These are phyloP conservation scores for Hypotaenidia okinawae DNA, from an alignment of 2,797 vertebrate species.

Conservation along the genomic window DNA sequence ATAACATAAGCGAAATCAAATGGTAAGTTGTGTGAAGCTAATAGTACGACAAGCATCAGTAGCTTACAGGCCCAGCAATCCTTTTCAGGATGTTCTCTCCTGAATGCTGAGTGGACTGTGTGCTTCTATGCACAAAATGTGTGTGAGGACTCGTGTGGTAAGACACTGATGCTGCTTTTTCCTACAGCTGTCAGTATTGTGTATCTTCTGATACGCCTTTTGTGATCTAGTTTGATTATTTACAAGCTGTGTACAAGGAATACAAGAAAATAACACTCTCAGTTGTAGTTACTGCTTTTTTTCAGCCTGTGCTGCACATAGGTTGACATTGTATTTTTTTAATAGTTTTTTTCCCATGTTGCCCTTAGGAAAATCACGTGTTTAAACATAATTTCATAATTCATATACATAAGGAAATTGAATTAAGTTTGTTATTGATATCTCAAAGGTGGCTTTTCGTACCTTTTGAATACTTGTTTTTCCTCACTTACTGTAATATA, in stretches of 20 bases:
- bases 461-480: not conserved
- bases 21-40: not conserved
- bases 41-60: not conserved
- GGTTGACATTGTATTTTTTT: not conserved
- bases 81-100: not conserved
- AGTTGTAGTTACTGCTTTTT: not conserved
- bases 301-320: not conserved
- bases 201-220: not conserved
- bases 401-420: not conserved
- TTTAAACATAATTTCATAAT: not conserved
- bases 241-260: not conserved
- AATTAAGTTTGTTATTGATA: not conserved
- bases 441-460: not conserved
- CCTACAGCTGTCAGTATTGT: not conserved
- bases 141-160: not conserved
- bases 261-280: not conserved
- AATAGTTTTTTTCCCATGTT: not conserved
- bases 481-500: not conserved
- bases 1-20: not conserved
- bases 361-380: not conserved
- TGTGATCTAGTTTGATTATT: not conserved
- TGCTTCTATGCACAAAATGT: not conserved
- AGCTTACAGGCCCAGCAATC: not conserved
- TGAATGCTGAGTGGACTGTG: not conserved
- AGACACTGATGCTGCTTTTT: not conserved